A percentile compares a stretch with the other conserved stretches of the same genome.
Conservation (phyloP, 2,888 invertebrate genomes). For the Caenorhabditis angaria region DNA sequence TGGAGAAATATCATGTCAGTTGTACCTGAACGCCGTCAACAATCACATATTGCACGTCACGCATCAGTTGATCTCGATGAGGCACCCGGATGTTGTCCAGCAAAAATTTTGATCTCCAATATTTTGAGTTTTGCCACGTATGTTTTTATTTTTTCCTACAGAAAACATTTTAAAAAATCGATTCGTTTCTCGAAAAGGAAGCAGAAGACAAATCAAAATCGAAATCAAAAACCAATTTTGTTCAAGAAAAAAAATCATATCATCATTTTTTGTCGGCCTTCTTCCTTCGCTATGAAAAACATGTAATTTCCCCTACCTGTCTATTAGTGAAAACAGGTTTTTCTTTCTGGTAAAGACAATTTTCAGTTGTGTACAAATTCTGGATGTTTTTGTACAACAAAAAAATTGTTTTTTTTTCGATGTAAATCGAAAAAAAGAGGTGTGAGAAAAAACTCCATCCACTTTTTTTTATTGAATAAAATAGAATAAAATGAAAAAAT, state of each 20-base stretch:
- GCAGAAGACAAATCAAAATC: no score
- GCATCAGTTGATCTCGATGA: slow-evolving; percentile 55
- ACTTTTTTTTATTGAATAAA: no score
- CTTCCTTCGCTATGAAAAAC: no score
- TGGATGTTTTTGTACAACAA: neutral
- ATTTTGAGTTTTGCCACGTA: slow-evolving; percentile 69
- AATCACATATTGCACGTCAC: slow-evolving; percentile 37
- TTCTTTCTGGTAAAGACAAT: no score
- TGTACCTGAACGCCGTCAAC: slow-evolving; percentile 31
- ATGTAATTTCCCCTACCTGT: neutral
- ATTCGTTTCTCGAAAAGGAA: no score
- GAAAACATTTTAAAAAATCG: neutral
- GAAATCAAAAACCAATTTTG: no score
- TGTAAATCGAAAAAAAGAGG: neutral
- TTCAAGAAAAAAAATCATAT: no score
- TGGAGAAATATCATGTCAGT: slow-evolving; percentile 22
- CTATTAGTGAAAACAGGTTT: neutral
- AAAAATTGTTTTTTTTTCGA: neutral
- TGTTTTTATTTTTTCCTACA: slow-evolving; percentile 25
- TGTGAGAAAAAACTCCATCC: neutral
- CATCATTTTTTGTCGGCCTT: no score
- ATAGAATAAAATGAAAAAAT: no score
- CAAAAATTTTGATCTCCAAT: slow-evolving; percentile 70
- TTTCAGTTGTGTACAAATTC: neutral
- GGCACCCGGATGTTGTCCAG: slow-evolving; percentile 68